Evolutionary conservation across 2,888 invertebrate species (phyloP).

Genomic region (Meiosimyza decipiens): DNA sequence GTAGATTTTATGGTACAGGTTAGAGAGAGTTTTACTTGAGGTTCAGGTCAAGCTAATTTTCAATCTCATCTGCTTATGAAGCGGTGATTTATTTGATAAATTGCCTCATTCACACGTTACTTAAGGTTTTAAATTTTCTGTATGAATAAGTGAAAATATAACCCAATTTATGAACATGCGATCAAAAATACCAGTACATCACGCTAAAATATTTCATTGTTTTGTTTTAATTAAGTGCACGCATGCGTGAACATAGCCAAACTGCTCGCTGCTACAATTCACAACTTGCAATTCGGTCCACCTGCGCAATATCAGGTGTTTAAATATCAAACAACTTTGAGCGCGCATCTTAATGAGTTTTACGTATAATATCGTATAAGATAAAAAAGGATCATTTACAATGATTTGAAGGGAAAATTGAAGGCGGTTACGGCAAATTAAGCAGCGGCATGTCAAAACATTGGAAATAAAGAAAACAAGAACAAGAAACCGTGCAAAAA

Average conservation of each 20-base stretch:
- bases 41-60: too few relatives aligned
- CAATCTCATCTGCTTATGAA: too few relatives aligned
- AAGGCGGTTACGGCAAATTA: constrained; percentile 52
- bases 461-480: constrained; percentile 13
- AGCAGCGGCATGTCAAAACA: constrained; percentile 41
- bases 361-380: not conserved
- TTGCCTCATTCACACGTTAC: too few relatives aligned
- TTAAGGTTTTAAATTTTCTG: too few relatives aligned
- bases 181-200: not conserved
- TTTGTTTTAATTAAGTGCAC: constrained; percentile 26
- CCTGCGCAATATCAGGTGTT: constrained; percentile 60
- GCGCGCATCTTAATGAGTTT: constrained; percentile 36
- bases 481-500: not conserved
- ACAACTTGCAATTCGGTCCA: constrained; percentile 44
- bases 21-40: too few relatives aligned
- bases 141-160: too few relatives aligned
- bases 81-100: too few relatives aligned
- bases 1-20: too few relatives aligned
- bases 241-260: constrained; percentile 36
- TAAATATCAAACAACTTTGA: constrained; percentile 53
- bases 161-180: too few relatives aligned
- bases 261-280: not conserved
- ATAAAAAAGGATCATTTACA: constrained; percentile 40
- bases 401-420: constrained; percentile 31
- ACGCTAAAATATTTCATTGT: not conserved